Evolutionary conservation across 2,888 invertebrate species (phyloP).

Genomic region (Maniola hyperantus): DNA sequence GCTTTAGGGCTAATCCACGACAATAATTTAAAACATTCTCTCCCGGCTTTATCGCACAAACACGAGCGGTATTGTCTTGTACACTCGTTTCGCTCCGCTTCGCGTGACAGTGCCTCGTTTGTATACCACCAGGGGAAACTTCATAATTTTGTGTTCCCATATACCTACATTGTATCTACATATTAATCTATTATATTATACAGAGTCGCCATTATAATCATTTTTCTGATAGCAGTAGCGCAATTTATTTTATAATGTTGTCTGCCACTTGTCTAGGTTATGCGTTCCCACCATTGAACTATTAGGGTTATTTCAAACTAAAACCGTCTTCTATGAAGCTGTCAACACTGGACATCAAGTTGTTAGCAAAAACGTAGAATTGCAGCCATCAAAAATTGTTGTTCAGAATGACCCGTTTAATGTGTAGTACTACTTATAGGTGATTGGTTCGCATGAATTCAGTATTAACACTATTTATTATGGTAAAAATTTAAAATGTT

Average conservation of each 20-base stretch:
- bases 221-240: background rate
- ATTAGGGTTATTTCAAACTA: background rate
- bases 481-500: no score
- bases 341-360: no score
- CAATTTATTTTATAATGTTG: background rate
- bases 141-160: constrained; percentile 61
- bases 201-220: constrained; percentile 14
- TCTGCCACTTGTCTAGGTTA: constrained; percentile 1
- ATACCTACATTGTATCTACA: constrained; percentile 46
- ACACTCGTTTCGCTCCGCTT: constrained; percentile 56
- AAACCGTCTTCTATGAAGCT: no score
- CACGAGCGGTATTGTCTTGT: constrained; percentile 67
- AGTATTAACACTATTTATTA: no score
- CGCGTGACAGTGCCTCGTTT: constrained; percentile 68
- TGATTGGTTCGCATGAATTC: no score
- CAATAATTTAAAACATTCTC: constrained; percentile 68
- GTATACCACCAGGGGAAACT: constrained; percentile 56
- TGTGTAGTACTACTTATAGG: no score
- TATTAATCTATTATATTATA: constrained; percentile 33
- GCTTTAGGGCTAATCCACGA: constrained; percentile 31
- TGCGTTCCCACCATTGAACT: background rate
- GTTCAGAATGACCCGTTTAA: no score
- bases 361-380: no score
- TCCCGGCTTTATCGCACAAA: constrained; percentile 67
- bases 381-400: no score